A percentile compares a stretch with the other conserved stretches of the same genome.
Conservation (phyloP, 2,888 invertebrate genomes). For the Uloborus plumipes region DNA sequence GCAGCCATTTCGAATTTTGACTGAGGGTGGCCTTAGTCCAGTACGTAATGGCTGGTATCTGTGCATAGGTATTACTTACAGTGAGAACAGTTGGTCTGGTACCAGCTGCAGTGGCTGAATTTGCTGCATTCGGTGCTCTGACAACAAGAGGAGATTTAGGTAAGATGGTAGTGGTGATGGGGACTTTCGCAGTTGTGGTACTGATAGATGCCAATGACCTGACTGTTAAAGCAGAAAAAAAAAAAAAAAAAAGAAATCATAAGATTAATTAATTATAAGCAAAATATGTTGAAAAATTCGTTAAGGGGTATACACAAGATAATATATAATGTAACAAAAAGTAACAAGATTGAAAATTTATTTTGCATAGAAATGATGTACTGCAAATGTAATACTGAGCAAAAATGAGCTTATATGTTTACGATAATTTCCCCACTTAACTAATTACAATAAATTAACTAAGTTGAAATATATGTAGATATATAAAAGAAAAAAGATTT, state of each 20-base stretch:
- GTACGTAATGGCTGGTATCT: too few relatives aligned
- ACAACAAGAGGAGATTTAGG: slow-evolving; percentile 65
- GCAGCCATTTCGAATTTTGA: too few relatives aligned
- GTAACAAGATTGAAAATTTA: neutral
- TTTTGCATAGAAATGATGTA: slow-evolving; percentile 41
- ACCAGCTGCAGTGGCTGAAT: slow-evolving; percentile 77
- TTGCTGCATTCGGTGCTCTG: slow-evolving; percentile 72
- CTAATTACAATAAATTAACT: too few relatives aligned
- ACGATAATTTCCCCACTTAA: too few relatives aligned
- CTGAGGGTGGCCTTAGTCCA: too few relatives aligned
- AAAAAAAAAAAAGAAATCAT: neutral
- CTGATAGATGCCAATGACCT: slow-evolving; percentile 49
- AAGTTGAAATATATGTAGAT: too few relatives aligned
- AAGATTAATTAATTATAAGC: neutral
- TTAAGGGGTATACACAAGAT: too few relatives aligned
- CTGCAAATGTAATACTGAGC: too few relatives aligned
- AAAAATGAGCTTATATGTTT: too few relatives aligned
- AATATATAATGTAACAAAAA: too few relatives aligned
- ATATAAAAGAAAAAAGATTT: too few relatives aligned
- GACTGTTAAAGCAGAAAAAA: slow-evolving; percentile 3
- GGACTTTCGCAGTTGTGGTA: slow-evolving; percentile 60
- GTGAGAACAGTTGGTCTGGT: slow-evolving; percentile 64
- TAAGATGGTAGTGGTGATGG: slow-evolving; percentile 65
- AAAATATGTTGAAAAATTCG: too few relatives aligned
- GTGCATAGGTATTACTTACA: slow-evolving; percentile 4